Percentiles rank a stretch among this genome's conserved stretches.
These are phyloP conservation scores for Archaeoteleia sp. DNA, from an alignment of 2,888 invertebrate species.

Conservation along the genomic window DNA sequence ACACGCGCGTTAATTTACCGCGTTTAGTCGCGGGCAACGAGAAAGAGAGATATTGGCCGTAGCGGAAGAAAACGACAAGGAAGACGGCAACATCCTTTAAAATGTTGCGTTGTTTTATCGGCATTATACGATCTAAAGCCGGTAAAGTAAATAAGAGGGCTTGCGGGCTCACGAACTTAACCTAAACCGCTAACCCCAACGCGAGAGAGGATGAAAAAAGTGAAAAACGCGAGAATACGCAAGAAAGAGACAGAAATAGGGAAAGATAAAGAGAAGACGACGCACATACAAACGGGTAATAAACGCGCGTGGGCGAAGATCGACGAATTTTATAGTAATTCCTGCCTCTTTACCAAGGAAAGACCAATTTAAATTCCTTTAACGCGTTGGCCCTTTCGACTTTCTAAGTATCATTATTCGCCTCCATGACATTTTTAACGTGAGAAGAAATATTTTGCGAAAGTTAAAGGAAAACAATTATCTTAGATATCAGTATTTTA, in stretches of 20 bases:
- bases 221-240: constrained; percentile 32
- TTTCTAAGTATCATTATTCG: constrained; percentile 51
- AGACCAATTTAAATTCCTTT: constrained; percentile 68
- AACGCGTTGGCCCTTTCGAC: constrained; percentile 56
- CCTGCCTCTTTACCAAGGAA: constrained; percentile 60
- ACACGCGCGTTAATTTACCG: constrained; percentile 59
- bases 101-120: constrained; percentile 59
- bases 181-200: constrained; percentile 63
- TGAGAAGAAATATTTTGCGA: constrained; percentile 47
- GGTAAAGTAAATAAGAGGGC: constrained; percentile 67
- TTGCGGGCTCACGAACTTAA: constrained; percentile 64
- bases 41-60: constrained; percentile 25
- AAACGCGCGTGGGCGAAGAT: constrained; percentile 66
- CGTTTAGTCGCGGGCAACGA: constrained; percentile 47
- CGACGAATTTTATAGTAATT: constrained; percentile 67
- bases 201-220: constrained; percentile 42
- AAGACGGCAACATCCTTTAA: constrained; percentile 43
- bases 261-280: constrained; percentile 38
- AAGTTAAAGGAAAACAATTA: constrained; percentile 17
- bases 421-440: constrained; percentile 41
- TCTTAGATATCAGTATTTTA: constrained; percentile 42
- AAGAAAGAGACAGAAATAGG: constrained; percentile 25
- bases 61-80: constrained; percentile 26
- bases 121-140: constrained; percentile 60
- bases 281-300: constrained; percentile 59